phyloP scores from a whole-genome alignment of 2,888 invertebrate genomes.

The Acholoe squamosa region DNA sequence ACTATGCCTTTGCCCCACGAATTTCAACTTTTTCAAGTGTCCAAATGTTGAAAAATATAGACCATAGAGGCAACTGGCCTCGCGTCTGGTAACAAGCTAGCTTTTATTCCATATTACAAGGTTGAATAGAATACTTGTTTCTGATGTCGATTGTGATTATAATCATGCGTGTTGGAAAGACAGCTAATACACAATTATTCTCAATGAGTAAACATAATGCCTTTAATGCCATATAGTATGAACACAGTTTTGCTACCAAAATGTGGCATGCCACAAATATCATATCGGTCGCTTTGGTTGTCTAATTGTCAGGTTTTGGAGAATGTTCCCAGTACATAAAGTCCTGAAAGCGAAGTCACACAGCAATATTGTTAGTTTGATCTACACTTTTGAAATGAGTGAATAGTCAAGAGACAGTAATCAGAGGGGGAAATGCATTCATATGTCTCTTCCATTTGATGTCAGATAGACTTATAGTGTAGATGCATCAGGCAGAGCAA shows the following conservation, averaged over 20 bases:
- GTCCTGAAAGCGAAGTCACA: conserved; percentile 35
- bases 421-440: no score
- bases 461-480: not conserved
- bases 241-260: not conserved
- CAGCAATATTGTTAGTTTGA: not conserved
- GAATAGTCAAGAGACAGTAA: no score
- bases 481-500: no score
- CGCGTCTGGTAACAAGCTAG: no score
- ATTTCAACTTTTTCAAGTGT: no score
- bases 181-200: not conserved
- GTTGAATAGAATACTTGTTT: no score
- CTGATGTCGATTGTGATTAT: no score
- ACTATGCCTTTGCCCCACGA: no score
- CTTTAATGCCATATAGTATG: not conserved
- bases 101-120: no score
- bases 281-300: not conserved
- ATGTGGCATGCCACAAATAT: not conserved
- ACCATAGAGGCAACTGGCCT: no score
- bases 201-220: not conserved
- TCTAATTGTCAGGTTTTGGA: not conserved
- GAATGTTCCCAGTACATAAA: conserved; percentile 55
- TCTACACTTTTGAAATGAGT: no score
- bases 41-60: no score
- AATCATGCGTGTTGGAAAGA: not conserved
- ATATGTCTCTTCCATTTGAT: not conserved